phyloP scores from a whole-genome alignment of 2,888 invertebrate species.

The Nyleta sp. region DNA sequence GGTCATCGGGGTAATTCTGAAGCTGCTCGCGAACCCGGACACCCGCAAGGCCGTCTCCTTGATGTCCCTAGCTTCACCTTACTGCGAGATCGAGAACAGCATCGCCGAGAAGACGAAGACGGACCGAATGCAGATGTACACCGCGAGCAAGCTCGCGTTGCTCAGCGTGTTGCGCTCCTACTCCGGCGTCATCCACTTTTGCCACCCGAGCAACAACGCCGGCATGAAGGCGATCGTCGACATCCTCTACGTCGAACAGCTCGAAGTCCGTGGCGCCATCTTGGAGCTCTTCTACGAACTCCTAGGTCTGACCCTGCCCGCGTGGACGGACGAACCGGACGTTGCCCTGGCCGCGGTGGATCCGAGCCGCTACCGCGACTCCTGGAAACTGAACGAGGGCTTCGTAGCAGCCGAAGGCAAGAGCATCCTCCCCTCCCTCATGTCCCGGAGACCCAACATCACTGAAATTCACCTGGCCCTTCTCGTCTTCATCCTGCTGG shows the following conservation, averaged over 20 bases:
- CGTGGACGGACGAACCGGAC: conserved; percentile 96
- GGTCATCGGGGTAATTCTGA: conserved; percentile 92
- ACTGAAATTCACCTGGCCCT: conserved; percentile 95
- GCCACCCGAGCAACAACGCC: conserved; percentile 89
- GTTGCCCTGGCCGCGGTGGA: conserved; percentile 94
- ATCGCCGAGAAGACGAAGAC: conserved; percentile 80
- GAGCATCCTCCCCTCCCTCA: conserved; percentile 92
- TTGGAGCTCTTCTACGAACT: conserved; percentile 96
- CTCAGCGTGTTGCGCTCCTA: conserved; percentile 95
- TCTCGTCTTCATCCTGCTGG: conserved; percentile 93
- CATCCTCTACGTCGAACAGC: conserved; percentile 92
- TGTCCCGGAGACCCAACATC: conserved; percentile 93
- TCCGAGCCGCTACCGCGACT: conserved; percentile 87
- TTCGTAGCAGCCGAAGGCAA: conserved; percentile 97
- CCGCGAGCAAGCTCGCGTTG: conserved; percentile 92
- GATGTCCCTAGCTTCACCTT: conserved; percentile 94
- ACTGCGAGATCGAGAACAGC: conserved; percentile 92
- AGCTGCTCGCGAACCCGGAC: conserved; percentile 92
- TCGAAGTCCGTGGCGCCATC: conserved; percentile 95
- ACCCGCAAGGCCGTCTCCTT: conserved; percentile 92
- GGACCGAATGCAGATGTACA: conserved; percentile 90
- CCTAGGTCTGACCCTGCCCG: conserved; percentile 93
- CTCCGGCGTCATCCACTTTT: conserved; percentile 95
- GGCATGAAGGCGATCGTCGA: conserved; percentile 91
- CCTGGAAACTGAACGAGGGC: conserved; percentile 95